Conservation (phyloP, 2,888 invertebrate species). For the Spilarctia lutea region DNA sequence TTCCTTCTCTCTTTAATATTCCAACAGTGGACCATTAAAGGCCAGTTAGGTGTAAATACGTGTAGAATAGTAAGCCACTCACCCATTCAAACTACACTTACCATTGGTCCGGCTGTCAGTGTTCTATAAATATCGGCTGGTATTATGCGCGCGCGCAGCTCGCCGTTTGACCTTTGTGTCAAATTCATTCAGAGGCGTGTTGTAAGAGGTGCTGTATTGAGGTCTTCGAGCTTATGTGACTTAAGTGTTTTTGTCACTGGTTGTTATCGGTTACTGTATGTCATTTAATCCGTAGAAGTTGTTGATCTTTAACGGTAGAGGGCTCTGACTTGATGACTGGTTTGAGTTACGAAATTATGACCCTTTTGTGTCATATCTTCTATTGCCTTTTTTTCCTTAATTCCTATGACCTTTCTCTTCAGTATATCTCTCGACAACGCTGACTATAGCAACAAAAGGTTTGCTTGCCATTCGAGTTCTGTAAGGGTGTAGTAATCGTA, state of each 20-base stretch:
- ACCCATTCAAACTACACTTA: slow-evolving; percentile 44
- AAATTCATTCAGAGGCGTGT: slow-evolving; percentile 50
- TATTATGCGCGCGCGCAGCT: slow-evolving; percentile 41
- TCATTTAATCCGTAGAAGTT: neutral
- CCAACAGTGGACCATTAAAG: too few species aligned
- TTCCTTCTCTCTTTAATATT: too few species aligned
- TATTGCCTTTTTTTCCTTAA: too few species aligned
- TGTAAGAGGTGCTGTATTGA: slow-evolving; percentile 15
- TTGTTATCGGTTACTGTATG: neutral
- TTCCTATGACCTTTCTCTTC: too few species aligned
- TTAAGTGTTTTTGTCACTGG: neutral
- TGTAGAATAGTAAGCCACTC: slow-evolving; percentile 14
- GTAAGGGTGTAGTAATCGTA: too few species aligned
- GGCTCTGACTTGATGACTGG: neutral
- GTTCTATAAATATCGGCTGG: slow-evolving; percentile 50
- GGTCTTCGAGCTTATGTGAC: slow-evolving; percentile 11
- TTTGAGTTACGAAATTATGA: too few species aligned
- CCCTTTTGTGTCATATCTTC: too few species aligned
- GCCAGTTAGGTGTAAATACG: slow-evolving; percentile 2
- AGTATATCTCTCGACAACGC: too few species aligned
- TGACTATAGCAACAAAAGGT: too few species aligned
- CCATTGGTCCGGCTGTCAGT: slow-evolving; percentile 47
- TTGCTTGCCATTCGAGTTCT: too few species aligned
- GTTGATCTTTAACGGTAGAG: neutral
- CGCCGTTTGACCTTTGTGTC: slow-evolving; percentile 54